Percentiles rank a stretch among this genome's conserved stretches.
phyloP scores from a whole-genome alignment of 2,113 vertebrate species.

The Prionailurus viverrinus region DNA sequence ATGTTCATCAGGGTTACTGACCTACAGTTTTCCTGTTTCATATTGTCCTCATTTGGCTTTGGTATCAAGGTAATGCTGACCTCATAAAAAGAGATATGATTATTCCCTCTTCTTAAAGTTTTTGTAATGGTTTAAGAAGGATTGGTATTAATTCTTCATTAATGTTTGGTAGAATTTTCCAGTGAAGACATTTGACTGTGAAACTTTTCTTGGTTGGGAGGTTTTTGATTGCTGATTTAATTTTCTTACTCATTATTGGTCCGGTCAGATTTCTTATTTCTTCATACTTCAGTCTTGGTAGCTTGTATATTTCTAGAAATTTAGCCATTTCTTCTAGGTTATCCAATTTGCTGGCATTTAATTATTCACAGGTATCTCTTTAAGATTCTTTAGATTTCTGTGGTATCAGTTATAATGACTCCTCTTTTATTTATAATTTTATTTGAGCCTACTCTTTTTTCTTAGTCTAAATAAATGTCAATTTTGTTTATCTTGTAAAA shows the following conservation, averaged over 20 bases:
- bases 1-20: neutral
- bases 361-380: neutral
- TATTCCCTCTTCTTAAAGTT: neutral
- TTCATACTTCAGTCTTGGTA: neutral
- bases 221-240: neutral
- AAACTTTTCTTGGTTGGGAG: neutral
- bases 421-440: neutral
- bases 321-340: neutral
- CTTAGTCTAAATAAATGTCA: neutral
- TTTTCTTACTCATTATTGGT: neutral
- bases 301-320: neutral
- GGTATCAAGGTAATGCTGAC: neutral
- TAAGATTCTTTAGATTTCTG: neutral
- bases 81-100: neutral
- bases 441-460: neutral
- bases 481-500: neutral
- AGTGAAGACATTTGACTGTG: neutral
- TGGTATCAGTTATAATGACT: neutral
- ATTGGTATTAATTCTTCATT: neutral
- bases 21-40: neutral
- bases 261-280: neutral
- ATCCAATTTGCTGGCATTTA: neutral
- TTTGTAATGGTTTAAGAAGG: neutral
- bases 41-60: neutral
- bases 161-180: neutral